Conservation (phyloP, 2,888 invertebrate genomes). For the Pheosia tremula region DNA sequence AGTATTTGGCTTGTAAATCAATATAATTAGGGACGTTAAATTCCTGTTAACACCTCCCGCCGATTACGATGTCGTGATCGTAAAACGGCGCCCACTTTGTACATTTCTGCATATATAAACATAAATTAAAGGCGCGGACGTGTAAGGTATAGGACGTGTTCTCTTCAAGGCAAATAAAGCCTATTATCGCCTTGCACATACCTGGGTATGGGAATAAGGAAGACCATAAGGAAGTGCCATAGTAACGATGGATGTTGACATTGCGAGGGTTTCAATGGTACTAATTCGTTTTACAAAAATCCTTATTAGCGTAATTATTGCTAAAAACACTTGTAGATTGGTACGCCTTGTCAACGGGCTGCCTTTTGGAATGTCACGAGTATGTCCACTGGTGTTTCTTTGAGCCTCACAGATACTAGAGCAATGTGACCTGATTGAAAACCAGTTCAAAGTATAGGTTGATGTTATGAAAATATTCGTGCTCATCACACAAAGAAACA, state of each 20-base stretch:
- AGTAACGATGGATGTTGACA: not conserved
- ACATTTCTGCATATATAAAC: slow-evolving; percentile 52
- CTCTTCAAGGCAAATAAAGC: slow-evolving; percentile 5
- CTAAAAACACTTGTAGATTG: no score
- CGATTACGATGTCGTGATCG: slow-evolving; percentile 46
- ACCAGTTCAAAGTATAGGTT: no score
- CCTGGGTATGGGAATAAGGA: slow-evolving; percentile 2
- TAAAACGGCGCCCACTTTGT: slow-evolving; percentile 46
- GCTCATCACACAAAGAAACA: no score
- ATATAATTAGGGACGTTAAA: slow-evolving; percentile 54
- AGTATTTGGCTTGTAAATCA: slow-evolving; percentile 51
- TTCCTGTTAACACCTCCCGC: slow-evolving; percentile 52
- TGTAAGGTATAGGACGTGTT: not conserved
- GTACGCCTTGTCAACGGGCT: no score
- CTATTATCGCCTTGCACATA: not conserved
- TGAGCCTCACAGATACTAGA: no score
- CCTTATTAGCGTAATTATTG: no score
- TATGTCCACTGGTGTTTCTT: no score
- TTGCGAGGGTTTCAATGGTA: not conserved
- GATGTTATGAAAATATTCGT: no score
- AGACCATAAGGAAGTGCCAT: not conserved
- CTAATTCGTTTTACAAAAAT: not conserved
- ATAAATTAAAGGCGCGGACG: slow-evolving; percentile 43
- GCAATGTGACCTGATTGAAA: no score
- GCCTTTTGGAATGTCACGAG: no score